These are phyloP conservation scores for Agrenia bidenticulata DNA, from an alignment of 2,888 invertebrate genomes.

Conservation along the genomic window DNA sequence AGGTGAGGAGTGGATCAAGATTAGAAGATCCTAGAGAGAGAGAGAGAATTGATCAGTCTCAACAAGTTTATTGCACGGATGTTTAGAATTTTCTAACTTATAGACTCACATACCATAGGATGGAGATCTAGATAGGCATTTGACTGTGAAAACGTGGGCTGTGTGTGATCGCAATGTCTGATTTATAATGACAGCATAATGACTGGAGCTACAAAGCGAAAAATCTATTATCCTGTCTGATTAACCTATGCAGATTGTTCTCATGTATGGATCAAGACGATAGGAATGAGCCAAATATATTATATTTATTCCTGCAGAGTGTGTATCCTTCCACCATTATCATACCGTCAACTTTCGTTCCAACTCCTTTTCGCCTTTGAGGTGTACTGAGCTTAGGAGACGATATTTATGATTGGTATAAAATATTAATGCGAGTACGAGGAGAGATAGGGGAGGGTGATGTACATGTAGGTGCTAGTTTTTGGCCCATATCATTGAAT, in stretches of 20 bases:
- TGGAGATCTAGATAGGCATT: conserved; percentile 13
- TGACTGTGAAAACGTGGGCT: conserved; percentile 32
- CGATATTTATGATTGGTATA: conserved; percentile 18
- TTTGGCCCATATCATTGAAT: conserved; percentile 6
- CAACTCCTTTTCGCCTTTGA: too few species aligned
- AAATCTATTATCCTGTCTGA: conserved; percentile 53
- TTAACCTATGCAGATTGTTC: conserved; percentile 46
- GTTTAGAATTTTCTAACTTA: background rate
- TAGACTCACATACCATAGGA: background rate
- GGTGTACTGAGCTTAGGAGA: too few species aligned
- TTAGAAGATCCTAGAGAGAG: conserved; percentile 13
- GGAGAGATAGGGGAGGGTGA: background rate
- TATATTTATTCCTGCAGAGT: background rate
- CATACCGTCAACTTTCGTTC: too few species aligned
- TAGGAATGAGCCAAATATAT: conserved; percentile 1
- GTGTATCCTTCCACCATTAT: too few species aligned
- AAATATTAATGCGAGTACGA: background rate
- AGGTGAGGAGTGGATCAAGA: conserved; percentile 20
- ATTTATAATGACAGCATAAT: conserved; percentile 53
- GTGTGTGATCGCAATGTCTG: conserved; percentile 48
- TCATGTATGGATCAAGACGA: conserved; percentile 32
- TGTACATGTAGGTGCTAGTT: conserved; percentile 3
- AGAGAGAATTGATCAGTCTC: conserved; percentile 16
- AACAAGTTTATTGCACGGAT: conserved; percentile 2
- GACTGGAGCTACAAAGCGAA: conserved; percentile 49